phyloP scores from a whole-genome alignment of 2,113 vertebrate species.

The Amphilophus citrinellus region DNA sequence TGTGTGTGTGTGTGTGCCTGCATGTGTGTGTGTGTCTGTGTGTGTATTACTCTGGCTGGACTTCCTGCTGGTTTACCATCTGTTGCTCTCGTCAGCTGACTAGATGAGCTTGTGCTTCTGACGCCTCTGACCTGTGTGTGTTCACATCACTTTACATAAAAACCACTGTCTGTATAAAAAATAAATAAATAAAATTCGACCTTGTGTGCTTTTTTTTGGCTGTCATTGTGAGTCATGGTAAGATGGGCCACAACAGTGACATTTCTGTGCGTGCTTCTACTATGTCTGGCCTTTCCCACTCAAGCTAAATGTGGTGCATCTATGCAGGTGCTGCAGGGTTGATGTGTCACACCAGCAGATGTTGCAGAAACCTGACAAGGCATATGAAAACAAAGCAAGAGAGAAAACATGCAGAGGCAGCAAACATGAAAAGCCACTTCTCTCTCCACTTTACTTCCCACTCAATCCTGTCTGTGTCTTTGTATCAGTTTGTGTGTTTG shows the following conservation, averaged over 20 bases:
- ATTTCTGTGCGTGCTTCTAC: not conserved
- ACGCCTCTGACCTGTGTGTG: slow-evolving; percentile 49
- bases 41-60: slow-evolving; percentile 6
- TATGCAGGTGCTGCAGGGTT: slow-evolving; percentile 34
- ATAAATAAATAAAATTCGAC: not conserved
- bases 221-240: slow-evolving; percentile 30
- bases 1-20: slow-evolving; percentile 26
- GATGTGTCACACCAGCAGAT: slow-evolving; percentile 40
- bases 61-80: slow-evolving; percentile 74
- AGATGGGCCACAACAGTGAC: not conserved
- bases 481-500: slow-evolving; percentile 12
- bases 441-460: slow-evolving; percentile 47
- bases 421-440: slow-evolving; percentile 64
- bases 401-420: slow-evolving; percentile 37
- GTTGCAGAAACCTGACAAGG: slow-evolving; percentile 10
- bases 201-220: not conserved
- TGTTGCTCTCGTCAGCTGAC: slow-evolving; percentile 73
- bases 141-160: slow-evolving; percentile 45
- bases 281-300: slow-evolving; percentile 35
- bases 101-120: slow-evolving; percentile 58
- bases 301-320: slow-evolving; percentile 16
- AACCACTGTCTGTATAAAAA: slow-evolving; percentile 37
- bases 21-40: slow-evolving; percentile 13
- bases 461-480: slow-evolving; percentile 22
- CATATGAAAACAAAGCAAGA: not conserved